phyloP scores from a whole-genome alignment of 2,113 vertebrate genomes.

The Octodon degus region DNA sequence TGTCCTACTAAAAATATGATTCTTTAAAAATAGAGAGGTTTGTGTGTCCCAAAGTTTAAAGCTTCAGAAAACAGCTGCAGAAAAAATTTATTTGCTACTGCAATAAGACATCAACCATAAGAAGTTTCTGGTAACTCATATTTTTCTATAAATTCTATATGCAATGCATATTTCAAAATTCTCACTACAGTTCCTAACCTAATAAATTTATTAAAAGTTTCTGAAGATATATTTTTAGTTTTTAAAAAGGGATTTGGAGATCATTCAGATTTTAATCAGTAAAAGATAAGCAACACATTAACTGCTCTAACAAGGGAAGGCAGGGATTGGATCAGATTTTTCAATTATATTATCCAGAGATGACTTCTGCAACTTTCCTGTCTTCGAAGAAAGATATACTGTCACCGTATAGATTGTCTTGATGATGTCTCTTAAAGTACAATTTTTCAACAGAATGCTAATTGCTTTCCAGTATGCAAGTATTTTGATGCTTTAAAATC shows the following conservation, averaged over 20 bases:
- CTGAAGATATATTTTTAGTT: conserved; percentile 33
- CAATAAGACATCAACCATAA: background rate
- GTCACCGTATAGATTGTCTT: background rate
- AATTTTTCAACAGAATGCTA: background rate
- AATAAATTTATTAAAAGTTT: conserved; percentile 12
- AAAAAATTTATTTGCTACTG: conserved; percentile 33
- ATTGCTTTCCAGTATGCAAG: conserved; percentile 24
- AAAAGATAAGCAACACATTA: conserved; percentile 26
- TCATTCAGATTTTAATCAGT: conserved; percentile 10
- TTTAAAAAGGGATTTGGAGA: conserved; percentile 31
- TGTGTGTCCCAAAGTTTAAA: conserved; percentile 49
- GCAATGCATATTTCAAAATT: conserved; percentile 25
- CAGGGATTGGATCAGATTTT: background rate
- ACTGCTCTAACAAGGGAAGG: background rate
- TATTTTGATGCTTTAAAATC: conserved; percentile 56
- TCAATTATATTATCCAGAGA: background rate
- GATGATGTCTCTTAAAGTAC: background rate
- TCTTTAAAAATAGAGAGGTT: conserved; percentile 40
- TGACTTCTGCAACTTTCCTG: background rate
- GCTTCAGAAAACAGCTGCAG: conserved; percentile 7
- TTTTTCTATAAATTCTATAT: background rate
- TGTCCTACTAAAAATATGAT: conserved; percentile 19
- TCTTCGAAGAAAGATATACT: conserved; percentile 22
- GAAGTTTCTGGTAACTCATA: conserved; percentile 20
- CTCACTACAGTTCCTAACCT: conserved; percentile 36